Evolutionary conservation across 2,888 invertebrate genomes (phyloP).

Genomic region (Sisyra nigra): DNA sequence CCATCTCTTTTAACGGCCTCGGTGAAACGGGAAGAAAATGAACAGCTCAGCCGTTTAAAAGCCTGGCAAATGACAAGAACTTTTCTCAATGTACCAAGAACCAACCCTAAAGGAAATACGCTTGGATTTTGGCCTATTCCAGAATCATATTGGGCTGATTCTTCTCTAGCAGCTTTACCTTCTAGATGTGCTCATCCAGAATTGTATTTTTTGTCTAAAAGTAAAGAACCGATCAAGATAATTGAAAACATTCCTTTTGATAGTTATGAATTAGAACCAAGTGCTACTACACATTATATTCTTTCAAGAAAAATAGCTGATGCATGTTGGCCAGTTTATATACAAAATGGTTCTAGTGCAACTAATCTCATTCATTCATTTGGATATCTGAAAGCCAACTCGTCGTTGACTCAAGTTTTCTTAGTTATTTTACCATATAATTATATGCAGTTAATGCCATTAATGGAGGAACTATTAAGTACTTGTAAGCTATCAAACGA

Average conservation of each 20-base stretch:
- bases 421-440: constrained; percentile 97
- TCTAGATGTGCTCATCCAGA: constrained; percentile 89
- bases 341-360: constrained; percentile 82
- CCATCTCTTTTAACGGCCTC: no score
- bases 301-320: constrained; percentile 87
- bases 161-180: constrained; percentile 71
- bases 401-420: constrained; percentile 84
- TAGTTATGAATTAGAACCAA: constrained; percentile 96
- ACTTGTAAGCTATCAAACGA: constrained; percentile 83
- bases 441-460: constrained; percentile 82
- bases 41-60: constrained; percentile 18
- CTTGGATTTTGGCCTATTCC: constrained; percentile 98
- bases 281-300: constrained; percentile 90
- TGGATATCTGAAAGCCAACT: constrained; percentile 93
- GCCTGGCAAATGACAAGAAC: constrained; percentile 73
- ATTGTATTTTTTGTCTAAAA: constrained; percentile 84
- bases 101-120: constrained; percentile 79
- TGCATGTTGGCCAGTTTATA: constrained; percentile 92
- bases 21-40: constrained; percentile 26
- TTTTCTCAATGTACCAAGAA: constrained; percentile 83
- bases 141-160: constrained; percentile 95
- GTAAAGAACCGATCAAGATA: constrained; percentile 77
- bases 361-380: constrained; percentile 85
- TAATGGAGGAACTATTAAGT: constrained; percentile 87
- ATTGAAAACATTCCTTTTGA: constrained; percentile 96